Percentiles rank a stretch among this genome's conserved stretches.
phyloP scores from a whole-genome alignment of 2,888 invertebrate species.

The Megaustenia siamemsis region DNA sequence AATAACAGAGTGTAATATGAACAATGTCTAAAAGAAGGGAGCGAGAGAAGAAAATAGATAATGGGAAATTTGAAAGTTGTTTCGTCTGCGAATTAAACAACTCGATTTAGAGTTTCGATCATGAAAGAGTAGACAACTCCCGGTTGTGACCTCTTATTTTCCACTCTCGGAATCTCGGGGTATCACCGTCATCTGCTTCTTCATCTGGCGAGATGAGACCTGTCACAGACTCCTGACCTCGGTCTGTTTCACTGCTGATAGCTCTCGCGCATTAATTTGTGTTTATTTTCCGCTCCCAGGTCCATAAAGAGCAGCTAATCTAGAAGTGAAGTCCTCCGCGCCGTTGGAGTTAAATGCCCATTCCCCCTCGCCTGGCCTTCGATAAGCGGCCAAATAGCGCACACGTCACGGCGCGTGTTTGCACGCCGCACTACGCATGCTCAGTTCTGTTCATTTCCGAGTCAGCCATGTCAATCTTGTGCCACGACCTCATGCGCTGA shows the following conservation, averaged over 20 bases:
- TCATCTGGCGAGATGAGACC: conserved; percentile 44
- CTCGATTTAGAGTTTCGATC: background rate
- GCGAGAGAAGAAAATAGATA: background rate
- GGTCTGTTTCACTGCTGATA: conserved; percentile 49
- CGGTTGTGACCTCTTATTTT: conserved; percentile 21
- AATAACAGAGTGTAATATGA: background rate
- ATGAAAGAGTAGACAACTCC: background rate
- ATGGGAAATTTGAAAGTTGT: conserved; percentile 7
- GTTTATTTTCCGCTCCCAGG: conserved; percentile 59
- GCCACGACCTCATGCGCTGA: conserved; percentile 47
- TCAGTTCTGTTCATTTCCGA: conserved; percentile 55
- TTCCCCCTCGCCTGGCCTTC: conserved; percentile 28
- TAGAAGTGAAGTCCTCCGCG: conserved; percentile 39
- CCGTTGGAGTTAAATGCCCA: conserved; percentile 45
- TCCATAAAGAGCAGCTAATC: conserved; percentile 59
- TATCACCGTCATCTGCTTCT: conserved; percentile 44
- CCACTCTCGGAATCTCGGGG: conserved; percentile 15
- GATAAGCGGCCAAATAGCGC: conserved; percentile 52
- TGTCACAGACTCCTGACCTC: conserved; percentile 37
- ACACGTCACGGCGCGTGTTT: conserved; percentile 54
- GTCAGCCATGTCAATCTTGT: conserved; percentile 54
- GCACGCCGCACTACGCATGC: conserved; percentile 54
- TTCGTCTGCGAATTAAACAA: background rate
- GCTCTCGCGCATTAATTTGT: conserved; percentile 58
- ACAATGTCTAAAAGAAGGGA: background rate